phyloP scores from a whole-genome alignment of 2,888 invertebrate genomes.

The Cephus pulcher region DNA sequence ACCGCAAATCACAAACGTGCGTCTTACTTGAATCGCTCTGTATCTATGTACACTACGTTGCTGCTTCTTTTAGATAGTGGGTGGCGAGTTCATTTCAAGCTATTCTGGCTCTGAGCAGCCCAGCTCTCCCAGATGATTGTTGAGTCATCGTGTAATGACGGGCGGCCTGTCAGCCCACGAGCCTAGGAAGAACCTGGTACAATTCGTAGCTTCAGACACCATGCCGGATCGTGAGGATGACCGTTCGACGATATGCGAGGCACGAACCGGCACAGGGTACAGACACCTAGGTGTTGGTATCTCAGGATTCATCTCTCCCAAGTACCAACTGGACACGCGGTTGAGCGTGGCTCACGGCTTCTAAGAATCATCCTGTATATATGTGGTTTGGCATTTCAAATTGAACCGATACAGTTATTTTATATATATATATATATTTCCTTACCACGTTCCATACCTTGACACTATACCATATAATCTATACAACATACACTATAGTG shows the following conservation, averaged over 20 bases:
- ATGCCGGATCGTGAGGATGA: slow-evolving; percentile 22
- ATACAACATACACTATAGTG: too few species aligned
- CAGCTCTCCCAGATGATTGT: slow-evolving; percentile 1
- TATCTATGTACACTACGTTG: too few species aligned
- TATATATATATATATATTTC: too few species aligned
- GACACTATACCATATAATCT: too few species aligned
- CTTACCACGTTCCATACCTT: too few species aligned
- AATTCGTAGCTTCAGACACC: slow-evolving; percentile 41
- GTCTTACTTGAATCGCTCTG: too few species aligned
- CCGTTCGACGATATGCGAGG: slow-evolving; percentile 37
- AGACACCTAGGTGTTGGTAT: slow-evolving; percentile 37
- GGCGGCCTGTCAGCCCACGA: slow-evolving; percentile 58
- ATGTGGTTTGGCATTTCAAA: slow-evolving; percentile 16
- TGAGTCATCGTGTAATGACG: slow-evolving; percentile 66
- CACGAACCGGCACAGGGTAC: slow-evolving; percentile 26
- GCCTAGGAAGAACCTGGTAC: slow-evolving; percentile 40
- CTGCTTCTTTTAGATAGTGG: background rate
- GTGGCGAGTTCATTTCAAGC: background rate
- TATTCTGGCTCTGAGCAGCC: background rate
- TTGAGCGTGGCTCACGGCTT: slow-evolving; percentile 20
- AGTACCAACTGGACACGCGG: slow-evolving; percentile 3
- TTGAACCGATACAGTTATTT: slow-evolving; percentile 5
- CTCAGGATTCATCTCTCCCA: slow-evolving; percentile 18
- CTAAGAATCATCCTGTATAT: slow-evolving; percentile 30
- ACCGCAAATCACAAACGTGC: too few species aligned